Base-by-base conservation (phyloP, 2,797 vertebrate genomes). In the Microhierax caerulescens region DNA sequence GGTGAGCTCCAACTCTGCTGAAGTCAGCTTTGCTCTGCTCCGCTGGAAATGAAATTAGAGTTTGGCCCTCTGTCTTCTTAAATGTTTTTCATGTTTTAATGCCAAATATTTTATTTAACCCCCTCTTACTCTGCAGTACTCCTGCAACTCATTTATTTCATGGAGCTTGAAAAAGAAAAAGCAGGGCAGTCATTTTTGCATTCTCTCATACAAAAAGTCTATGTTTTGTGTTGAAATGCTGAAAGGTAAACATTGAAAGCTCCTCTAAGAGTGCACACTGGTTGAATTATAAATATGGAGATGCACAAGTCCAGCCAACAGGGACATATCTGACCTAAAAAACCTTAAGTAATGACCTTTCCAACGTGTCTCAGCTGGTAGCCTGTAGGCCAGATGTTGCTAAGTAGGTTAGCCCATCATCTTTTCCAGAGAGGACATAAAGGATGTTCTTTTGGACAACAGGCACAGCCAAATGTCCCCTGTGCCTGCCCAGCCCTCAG, bases 21-120 rank as follows among this genome's bases (percentile, higher is more conserved):
- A 88, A 74, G 36, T 34, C 43, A 56, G 21, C 41, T 92, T 87
- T 84, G 17, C 64, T 81, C 67, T 79, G 56, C 41, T 89, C 75
- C 83, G 18, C 73, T 93, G 90, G 54, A 96, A 91, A 50, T 67
- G 84, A 79, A 48, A 85, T 79, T 78, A 88, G 69, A 76, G n/a
- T 45, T 79, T 90, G 93, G 63, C 67, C 69, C 39, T 83, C 53
- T 56, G 39, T 84, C 36, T 73, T 59, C 83, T 76, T 56, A 82
- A 67, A 69, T 37, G n/a, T 25, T 88, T 81, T 54, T 73, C 15
- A 60, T 30, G 13, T 82, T 91, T 80, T 48, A 67, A 85, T 91
- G 63, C 63, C 67, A 89, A 86, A n/a, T 65, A 77, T 67, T 87
- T 85, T 84, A 65, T 73, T 94, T 88, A 96, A 83, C 19, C 13